phyloP scores from a whole-genome alignment of 2,797 vertebrate genomes.

The Phataginus tricuspis region DNA sequence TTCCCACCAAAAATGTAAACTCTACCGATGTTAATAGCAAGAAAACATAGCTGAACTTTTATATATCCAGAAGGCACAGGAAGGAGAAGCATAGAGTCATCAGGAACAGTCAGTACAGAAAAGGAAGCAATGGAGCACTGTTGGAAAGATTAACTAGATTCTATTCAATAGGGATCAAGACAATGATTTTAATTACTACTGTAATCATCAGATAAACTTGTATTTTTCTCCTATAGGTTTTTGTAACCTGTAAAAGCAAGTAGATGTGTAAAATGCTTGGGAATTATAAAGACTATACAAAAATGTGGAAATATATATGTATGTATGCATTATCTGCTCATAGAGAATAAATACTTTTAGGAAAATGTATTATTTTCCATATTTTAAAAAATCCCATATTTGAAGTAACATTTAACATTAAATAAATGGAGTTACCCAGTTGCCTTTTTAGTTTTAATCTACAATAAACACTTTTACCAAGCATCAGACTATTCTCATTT shows the following conservation, averaged over 20 bases:
- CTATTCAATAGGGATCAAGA: background rate
- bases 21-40: background rate
- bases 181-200: background rate
- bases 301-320: background rate
- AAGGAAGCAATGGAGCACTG: background rate
- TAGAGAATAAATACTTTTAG: background rate
- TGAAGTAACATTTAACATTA: background rate
- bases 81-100: background rate
- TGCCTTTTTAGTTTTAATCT: background rate
- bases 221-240: background rate
- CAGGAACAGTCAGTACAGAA: background rate
- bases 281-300: background rate
- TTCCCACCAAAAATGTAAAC: background rate
- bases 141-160: background rate
- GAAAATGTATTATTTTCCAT: background rate
- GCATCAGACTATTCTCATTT: background rate
- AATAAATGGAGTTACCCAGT: background rate
- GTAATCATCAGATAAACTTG: background rate
- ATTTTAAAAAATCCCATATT: background rate
- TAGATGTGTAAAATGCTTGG: background rate
- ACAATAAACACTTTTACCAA: background rate
- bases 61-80: background rate
- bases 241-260: background rate
- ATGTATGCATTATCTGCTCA: background rate
- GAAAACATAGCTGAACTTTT: background rate